Percentiles rank a stretch among this genome's conserved stretches.
phyloP scores from a whole-genome alignment of 2,113 vertebrate genomes.

The human (Homo sapiens) region GRCh38 chr11:127338001-127338500 shows the following conservation, averaged over 20 bases:
- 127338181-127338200: neutral
- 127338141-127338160: slow-evolving; percentile 1
- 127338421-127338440: slow-evolving; percentile 47
- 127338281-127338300: neutral
- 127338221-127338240: neutral
- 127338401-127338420: slow-evolving; percentile 23
- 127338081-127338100: neutral
- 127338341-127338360: neutral
- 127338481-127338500: slow-evolving; percentile 52
- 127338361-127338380: neutral
- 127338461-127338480: slow-evolving; percentile 72
- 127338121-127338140: neutral
- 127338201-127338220: neutral
- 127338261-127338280: slow-evolving; percentile 42
- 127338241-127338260: slow-evolving; percentile 39
- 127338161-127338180: neutral
- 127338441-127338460: slow-evolving; percentile 75
- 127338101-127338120: neutral
- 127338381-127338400: slow-evolving; percentile 16
- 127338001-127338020: slow-evolving; percentile 24
- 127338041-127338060: neutral
- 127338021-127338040: neutral
- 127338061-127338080: neutral
- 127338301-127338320: neutral
- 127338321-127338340: slow-evolving; percentile 17